A percentile compares a stretch with the other conserved stretches of the same genome.
Conservation (phyloP, 2,113 vertebrate species). For the Gallinago paraguaiae region DNA sequence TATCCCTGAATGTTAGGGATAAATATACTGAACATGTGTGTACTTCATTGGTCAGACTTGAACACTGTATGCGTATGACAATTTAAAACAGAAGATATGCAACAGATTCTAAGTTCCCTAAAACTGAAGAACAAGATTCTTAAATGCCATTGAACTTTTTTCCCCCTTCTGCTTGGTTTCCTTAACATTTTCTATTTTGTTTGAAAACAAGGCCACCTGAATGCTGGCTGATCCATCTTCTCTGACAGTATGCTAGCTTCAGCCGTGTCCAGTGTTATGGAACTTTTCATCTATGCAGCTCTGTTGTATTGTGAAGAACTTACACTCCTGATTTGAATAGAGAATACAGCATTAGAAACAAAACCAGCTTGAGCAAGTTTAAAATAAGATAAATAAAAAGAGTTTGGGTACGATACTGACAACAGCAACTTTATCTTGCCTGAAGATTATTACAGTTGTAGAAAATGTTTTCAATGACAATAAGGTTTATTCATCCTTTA, state of each 20-base stretch:
- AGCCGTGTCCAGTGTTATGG: neutral
- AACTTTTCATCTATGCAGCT: constrained; percentile 26
- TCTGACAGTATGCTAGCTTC: neutral
- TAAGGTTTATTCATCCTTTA: neutral
- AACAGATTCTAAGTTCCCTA: neutral
- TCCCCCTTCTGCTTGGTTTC: neutral
- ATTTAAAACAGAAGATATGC: neutral
- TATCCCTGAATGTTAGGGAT: neutral
- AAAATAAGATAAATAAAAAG: no score
- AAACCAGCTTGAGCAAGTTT: neutral
- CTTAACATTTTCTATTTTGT: neutral
- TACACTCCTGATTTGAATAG: constrained; percentile 2
- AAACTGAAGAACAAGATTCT: neutral
- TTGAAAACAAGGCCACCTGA: constrained; percentile 11
- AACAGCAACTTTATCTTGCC: neutral
- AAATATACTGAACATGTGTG: neutral
- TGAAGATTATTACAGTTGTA: neutral
- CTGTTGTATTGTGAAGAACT: neutral
- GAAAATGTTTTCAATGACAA: neutral
- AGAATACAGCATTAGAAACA: neutral
- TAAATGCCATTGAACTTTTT: neutral
- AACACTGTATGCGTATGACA: neutral
- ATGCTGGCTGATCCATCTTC: constrained; percentile 3
- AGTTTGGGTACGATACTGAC: neutral
- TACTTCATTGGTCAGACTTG: neutral